Base-by-base conservation (phyloP, 2,888 invertebrate species). In the Anthoptus insignis region DNA sequence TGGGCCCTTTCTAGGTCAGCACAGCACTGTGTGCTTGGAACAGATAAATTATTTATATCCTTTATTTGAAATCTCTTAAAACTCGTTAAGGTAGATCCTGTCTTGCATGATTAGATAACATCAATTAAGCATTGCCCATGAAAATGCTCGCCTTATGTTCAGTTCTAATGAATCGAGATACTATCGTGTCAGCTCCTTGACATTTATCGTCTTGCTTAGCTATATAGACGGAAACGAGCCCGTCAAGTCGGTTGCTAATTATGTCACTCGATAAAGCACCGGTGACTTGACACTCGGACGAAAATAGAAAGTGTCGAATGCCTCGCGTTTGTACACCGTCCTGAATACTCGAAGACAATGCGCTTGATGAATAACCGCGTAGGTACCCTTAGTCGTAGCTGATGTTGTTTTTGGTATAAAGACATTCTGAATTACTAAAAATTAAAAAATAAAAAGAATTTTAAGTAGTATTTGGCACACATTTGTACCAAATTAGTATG, bases 281-380 rank as follows among this genome's bases (percentile, higher is more conserved):
- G 78, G 79, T 53, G 80, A 78, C 64, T 73, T 80, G 80, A 80
- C 77, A 79, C 78, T 78, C 73, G 74, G 77, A 82, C 84, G 80
- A 84, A 88, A 89, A 88, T 90, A 91, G 89, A 91, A 89, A 91
- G 91, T 89, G 87, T 87, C 81, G 85, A 86, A 86, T 82, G 81
- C 79, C 79, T 82, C 78, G 78, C 80, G 82, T 81, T 80, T 78
- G 78, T 81, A 72, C 70, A 74, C 74, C 76, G 83, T 80, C 74
- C 82, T 81, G 82, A 82, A 87, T 88, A 81, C 79, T 79, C 76
- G 58, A 68, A 73, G 78, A 81, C 77, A 74, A 78, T 79, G 76
- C 69, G 73, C 76, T 74, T 73, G 75, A 73, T 74, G 71, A 72
- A 73, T 70, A 60, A 67, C 65, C 29, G 45, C 45, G n/a, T n/a